Conservation (phyloP, 1,140 invertebrate genomes). For the Trypoxylus dichotomus region DNA sequence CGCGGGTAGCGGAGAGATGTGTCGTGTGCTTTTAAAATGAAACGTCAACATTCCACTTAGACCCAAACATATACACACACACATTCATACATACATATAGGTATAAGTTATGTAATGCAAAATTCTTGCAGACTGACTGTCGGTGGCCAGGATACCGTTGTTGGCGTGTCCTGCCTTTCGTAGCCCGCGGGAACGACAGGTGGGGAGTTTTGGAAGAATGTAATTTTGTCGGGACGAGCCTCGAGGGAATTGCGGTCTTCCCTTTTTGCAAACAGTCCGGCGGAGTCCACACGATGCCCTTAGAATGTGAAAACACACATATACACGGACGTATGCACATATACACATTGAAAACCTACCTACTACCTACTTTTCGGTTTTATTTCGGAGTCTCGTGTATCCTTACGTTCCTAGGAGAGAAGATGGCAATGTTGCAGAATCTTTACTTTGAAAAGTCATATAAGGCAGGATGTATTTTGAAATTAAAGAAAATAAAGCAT, state of each 20-base stretch:
- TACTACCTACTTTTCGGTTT: conserved; percentile 9
- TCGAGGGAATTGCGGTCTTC: conserved; percentile 49
- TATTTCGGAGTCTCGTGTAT: not conserved
- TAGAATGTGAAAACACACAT: conserved; percentile 37
- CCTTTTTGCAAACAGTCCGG: conserved; percentile 51
- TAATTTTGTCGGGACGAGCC: conserved; percentile 53
- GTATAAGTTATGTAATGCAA: conserved; percentile 26
- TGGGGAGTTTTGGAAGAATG: conserved; percentile 50
- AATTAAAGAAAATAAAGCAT: no score
- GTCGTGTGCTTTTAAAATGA: conserved; percentile 13
- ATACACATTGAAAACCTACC: not conserved
- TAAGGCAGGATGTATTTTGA: not conserved
- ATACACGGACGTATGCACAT: not conserved
- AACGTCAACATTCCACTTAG: conserved; percentile 20
- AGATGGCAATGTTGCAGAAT: not conserved
- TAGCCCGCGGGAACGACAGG: conserved; percentile 35
- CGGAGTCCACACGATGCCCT: conserved; percentile 36
- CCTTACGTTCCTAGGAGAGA: not conserved
- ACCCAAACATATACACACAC: conserved; percentile 22
- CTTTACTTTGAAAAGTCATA: not conserved
- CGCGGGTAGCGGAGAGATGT: not conserved
- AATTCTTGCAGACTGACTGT: conserved; percentile 28
- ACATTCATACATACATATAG: conserved; percentile 6
- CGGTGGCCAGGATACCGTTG: conserved; percentile 5
- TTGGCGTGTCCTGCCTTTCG: conserved; percentile 31